Base-by-base conservation (phyloP, 2,888 invertebrate species). In the Polylopha cassiicola region DNA sequence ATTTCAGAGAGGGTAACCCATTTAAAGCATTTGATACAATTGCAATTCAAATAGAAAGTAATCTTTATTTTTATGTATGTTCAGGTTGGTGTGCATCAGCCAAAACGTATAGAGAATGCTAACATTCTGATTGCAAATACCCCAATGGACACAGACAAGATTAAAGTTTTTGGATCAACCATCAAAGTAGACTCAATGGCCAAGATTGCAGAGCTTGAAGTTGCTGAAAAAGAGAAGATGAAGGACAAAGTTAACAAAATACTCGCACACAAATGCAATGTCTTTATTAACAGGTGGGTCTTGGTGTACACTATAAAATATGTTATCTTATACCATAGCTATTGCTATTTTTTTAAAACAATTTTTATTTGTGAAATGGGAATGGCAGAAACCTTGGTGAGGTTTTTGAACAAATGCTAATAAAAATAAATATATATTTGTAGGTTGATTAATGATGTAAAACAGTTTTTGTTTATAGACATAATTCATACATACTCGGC, bases 61-160 rank as follows among this genome's bases (percentile, higher is more conserved):
- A 17, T 7, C 6, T 9, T 3, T 37, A 7, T 11, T 24, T 5
- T 11, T 3, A 8, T 26, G 26, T 30, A 14, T 43, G 52, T 52
- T n/a, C 31, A 86, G 86, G 89, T 97, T 14, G 99, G 99, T 47
- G 93, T 99, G 14, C 96, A 98, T 86, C 99, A 99, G 75, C 99
- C 99, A 0, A 96, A 98, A 69, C 89, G 92, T 53, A 87, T 99
- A 51, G 96, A 97, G 66, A 98, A 99, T 65, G 98, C 98, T 1
- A 94, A 91, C 66, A 98, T 99, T 65, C 89, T 99, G 13, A 96
- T 99, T 59, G 99, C 99, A 6, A 99, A 99, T 74, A 99, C 99
- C 5, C 97, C 99, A 0, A 99, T 99, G 99, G 99, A 99, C 84
- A 97, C 98, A 0, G 99, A 99, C 70, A 99, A 99, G 85, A 98